Evolutionary conservation across 2,888 invertebrate genomes (phyloP), one percentile per base, ranked within the genome.

Genomic region (Ellobium chinense): DNA sequence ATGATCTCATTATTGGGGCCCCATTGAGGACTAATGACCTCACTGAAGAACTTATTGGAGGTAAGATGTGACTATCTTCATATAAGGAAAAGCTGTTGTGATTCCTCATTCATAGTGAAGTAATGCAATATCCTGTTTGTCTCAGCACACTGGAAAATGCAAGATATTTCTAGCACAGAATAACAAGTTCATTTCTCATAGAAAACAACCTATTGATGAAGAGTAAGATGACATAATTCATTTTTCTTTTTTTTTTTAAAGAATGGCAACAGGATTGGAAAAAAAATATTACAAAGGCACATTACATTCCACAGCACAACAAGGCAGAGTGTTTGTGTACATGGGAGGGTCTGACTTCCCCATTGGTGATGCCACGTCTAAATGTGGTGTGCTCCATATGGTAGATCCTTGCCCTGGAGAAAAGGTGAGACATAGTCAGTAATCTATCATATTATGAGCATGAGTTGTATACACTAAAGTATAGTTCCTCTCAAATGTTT

Each of bases 1-100:
- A 88, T 85, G 90, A 90, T 72, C 81, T 90, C 24, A 72, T 90
- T 5, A 83, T 89, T 62, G 84, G 87, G 9, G 87, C 88, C 7
- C 88, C 90, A 39, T 70, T 86, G 7, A 78, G 87, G n/a, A 88
- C 88, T 12, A 82, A 86, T n/a, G 88, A 89, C 75, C 29, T 86
- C 9, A 85, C 88, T 24, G 87, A 88, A 46, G 83, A 85, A 73
- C 46, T 89, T 0, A 66, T 79, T 78, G 85, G 85, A 81, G 84
- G 88, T 88, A 74, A 65, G n/a, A n/a, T n/a, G n/a, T n/a, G n/a
- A n/a, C n/a, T n/a, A n/a, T n/a, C n/a, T n/a, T n/a, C n/a, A n/a
- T 21, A 18, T 56, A 24, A 12, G 56, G 21, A 4, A 56, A 18
- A 56, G 21, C 21, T 12, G 56, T 56, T 56, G 24, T 46, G 18